These are phyloP conservation scores for Scleropages formosus DNA, from an alignment of 2,797 vertebrate genomes.

Conservation along the genomic window DNA sequence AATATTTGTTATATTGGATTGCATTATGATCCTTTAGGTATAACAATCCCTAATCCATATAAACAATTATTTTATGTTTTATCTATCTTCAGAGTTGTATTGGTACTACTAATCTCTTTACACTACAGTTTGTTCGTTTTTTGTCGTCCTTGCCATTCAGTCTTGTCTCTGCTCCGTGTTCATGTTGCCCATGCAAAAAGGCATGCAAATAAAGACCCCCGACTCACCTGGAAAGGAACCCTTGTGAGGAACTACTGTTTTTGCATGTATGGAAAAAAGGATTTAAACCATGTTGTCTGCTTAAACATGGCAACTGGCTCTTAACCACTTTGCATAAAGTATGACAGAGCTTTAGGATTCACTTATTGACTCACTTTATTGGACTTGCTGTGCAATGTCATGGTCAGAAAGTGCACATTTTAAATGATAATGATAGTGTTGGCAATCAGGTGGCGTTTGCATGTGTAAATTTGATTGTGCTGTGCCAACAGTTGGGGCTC, in stretches of 20 bases:
- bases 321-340: slow-evolving; percentile 16
- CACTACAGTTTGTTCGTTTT: neutral
- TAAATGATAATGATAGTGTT: neutral
- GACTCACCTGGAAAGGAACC: slow-evolving; percentile 14
- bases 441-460: slow-evolving; percentile 29
- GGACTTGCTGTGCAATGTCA: neutral
- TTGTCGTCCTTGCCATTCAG: neutral
- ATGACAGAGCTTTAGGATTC: neutral
- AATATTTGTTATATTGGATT: no score
- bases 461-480: slow-evolving; percentile 11
- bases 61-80: no score
- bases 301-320: neutral
- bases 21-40: no score
- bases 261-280: slow-evolving; percentile 25
- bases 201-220: slow-evolving; percentile 20
- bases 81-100: no score
- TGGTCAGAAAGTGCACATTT: neutral
- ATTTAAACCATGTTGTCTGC: neutral
- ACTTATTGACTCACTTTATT: neutral
- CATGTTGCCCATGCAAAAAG: slow-evolving; percentile 23
- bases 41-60: no score
- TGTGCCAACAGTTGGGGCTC: slow-evolving; percentile 53
- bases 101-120: no score
- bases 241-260: neutral
- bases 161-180: neutral